Evolutionary conservation across 1,140 invertebrate species (phyloP).

Genomic region (Calliopsis andreniformis): DNA sequence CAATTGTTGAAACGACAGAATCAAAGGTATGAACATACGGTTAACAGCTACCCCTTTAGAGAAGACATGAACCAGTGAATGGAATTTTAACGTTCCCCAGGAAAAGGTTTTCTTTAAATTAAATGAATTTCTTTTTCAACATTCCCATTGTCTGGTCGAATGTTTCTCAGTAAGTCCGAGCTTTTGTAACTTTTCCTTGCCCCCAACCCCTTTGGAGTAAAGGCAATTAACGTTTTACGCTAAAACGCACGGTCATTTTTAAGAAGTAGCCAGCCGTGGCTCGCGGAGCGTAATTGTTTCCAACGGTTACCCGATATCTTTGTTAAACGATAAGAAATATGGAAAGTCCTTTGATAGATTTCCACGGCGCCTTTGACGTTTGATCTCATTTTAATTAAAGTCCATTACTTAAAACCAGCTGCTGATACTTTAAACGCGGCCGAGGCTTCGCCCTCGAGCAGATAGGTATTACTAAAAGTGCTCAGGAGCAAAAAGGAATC

Average conservation of each 20-base stretch:
- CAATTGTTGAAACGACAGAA: too few relatives aligned
- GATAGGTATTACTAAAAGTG: constrained; percentile 42
- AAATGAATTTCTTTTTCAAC: constrained; percentile 11
- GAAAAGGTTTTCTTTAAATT: constrained; percentile 3
- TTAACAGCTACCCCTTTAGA: not conserved
- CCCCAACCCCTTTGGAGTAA: not conserved
- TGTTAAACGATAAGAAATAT: not conserved
- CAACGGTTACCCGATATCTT: not conserved
- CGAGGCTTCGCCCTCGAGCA: not conserved
- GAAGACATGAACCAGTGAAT: not conserved
- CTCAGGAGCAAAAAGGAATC: constrained; percentile 35
- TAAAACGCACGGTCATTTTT: constrained; percentile 15
- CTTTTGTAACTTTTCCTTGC: constrained; percentile 14
- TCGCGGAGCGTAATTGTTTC: constrained; percentile 25
- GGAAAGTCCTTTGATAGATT: constrained; percentile 5
- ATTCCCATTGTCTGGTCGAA: not conserved
- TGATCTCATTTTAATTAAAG: constrained; percentile 29
- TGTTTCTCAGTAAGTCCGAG: not conserved
- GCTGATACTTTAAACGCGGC: constrained; percentile 39
- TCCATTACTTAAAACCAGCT: constrained; percentile 39
- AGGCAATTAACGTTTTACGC: constrained; percentile 43
- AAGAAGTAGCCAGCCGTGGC: not conserved
- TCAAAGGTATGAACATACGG: not conserved
- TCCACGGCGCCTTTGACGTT: constrained; percentile 26
- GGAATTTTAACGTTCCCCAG: not conserved